Conservation (phyloP, 1,140 invertebrate genomes). For the Aphelenchoides besseyi region DNA sequence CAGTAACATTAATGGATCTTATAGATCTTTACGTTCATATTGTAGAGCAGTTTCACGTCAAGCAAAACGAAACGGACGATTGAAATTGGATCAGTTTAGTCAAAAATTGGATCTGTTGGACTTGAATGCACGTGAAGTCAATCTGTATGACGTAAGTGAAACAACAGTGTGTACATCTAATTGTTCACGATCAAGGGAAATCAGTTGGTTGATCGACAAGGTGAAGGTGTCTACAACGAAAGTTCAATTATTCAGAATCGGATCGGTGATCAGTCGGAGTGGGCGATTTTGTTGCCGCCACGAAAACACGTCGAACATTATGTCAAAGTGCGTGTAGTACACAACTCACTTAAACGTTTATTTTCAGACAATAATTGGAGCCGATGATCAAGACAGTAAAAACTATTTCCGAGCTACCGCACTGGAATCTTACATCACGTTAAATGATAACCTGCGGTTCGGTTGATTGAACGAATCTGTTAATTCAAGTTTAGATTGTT, state of each 20-base stretch:
- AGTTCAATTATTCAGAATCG: slow-evolving; percentile 29
- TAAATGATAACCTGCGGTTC: slow-evolving; percentile 36
- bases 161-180: neutral
- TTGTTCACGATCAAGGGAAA: slow-evolving; percentile 19
- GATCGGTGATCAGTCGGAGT: slow-evolving; percentile 17
- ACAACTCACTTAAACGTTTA: neutral
- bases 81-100: slow-evolving; percentile 21
- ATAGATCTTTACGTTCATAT: neutral
- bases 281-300: neutral
- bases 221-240: slow-evolving; percentile 33
- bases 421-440: slow-evolving; percentile 31
- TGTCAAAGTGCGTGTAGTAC: neutral
- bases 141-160: neutral
- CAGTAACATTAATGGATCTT: slow-evolving; percentile 25
- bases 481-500: slow-evolving; percentile 25
- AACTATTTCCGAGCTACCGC: slow-evolving; percentile 36
- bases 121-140: slow-evolving; percentile 27
- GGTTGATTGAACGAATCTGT: neutral
- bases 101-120: slow-evolving; percentile 32
- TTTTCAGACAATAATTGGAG: slow-evolving; percentile 26
- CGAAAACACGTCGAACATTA: slow-evolving; percentile 12
- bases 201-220: slow-evolving; percentile 28
- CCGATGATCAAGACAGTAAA: slow-evolving; percentile 27
- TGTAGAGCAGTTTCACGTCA: slow-evolving; percentile 29
- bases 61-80: slow-evolving; percentile 28